Evolutionary conservation across 2,113 vertebrate species (phyloP), one percentile per base, ranked within the genome.

Genomic region (Thinocorus orbignyianus): DNA sequence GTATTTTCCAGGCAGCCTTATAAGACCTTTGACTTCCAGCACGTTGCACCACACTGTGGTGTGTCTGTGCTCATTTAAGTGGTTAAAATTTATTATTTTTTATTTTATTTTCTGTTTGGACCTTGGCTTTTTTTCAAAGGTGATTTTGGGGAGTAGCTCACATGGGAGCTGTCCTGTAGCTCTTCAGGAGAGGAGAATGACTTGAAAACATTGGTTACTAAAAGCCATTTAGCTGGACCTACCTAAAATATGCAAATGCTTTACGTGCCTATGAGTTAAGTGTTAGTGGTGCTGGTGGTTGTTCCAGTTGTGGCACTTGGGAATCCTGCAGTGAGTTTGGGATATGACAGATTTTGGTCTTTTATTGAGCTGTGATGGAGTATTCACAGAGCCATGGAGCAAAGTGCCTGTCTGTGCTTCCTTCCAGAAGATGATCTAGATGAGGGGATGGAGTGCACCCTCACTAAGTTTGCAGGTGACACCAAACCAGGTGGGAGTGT

Each of bases 211-310:
- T 24, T 13, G 60, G 46, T 86, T 79, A 55, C 20, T 60, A 46
- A 74, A 74, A 74, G 18, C 65, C 33, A 6, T 65, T 69, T 79
- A 86, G 66, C 44, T 70, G 39, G 86, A 44, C 13, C 18, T 60
- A 1, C 33, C 33, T 55, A 9, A 41, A 69, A 16, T 54, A 41
- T 5, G 8, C 0, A 0, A 3, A 41, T 23, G 10, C 10, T 70
- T 41, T 49, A 16, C 31, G 25, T 77, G 41, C 1, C 0, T 60
- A 11, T 57, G 66, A 41, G 79, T 24, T 33, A 46, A 14, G 41
- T 7, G 68, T 16, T 3, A 41, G 54, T 4, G 24, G 44, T 72
- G 39, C 73, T 44, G 69, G 64, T 30, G 54, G 10, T 16, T 46
- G 33, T 13, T 66, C 13, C 2, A 7, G 25, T 52, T 52, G 0